phyloP scores from a whole-genome alignment of 2,113 vertebrate genomes.

The Penelope pileata region DNA sequence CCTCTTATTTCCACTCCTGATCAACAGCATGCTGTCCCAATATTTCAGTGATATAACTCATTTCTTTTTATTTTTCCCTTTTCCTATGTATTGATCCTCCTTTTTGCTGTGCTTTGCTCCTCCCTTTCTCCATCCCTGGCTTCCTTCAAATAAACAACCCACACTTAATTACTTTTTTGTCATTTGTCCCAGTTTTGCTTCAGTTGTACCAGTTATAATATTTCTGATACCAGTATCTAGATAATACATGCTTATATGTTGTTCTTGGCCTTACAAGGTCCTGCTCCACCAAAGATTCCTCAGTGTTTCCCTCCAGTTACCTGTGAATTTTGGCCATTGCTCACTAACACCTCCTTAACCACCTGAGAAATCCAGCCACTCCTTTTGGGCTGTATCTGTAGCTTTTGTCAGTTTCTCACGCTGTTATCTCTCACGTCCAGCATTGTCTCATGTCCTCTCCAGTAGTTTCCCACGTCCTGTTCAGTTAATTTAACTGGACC shows the following conservation, averaged over 20 bases:
- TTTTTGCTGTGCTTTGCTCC: not conserved
- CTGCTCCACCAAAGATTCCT: rapidly evolving
- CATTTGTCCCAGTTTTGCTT: not conserved
- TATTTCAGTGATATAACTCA: not conserved
- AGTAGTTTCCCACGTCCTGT: constrained; percentile 5
- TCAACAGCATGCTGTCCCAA: not conserved
- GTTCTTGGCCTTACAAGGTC: not conserved
- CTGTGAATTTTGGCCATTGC: not conserved
- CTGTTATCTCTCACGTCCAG: not conserved
- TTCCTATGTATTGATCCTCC: not conserved
- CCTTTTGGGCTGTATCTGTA: rapidly evolving
- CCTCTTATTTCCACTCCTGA: not conserved
- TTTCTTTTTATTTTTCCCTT: too few species aligned
- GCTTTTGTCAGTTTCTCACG: not conserved
- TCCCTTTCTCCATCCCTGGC: not conserved
- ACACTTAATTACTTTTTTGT: not conserved
- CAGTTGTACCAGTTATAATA: not conserved
- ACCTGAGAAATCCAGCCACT: not conserved
- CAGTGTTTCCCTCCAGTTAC: not conserved
- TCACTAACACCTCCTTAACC: not conserved
- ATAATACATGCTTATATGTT: not conserved
- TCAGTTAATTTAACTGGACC: not conserved
- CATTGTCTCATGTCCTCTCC: not conserved
- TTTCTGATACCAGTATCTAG: not conserved
- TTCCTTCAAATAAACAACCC: not conserved